Evolutionary conservation across 2,113 vertebrate genomes (phyloP).

Genomic region (Tympanuchus pallidicinctus): DNA sequence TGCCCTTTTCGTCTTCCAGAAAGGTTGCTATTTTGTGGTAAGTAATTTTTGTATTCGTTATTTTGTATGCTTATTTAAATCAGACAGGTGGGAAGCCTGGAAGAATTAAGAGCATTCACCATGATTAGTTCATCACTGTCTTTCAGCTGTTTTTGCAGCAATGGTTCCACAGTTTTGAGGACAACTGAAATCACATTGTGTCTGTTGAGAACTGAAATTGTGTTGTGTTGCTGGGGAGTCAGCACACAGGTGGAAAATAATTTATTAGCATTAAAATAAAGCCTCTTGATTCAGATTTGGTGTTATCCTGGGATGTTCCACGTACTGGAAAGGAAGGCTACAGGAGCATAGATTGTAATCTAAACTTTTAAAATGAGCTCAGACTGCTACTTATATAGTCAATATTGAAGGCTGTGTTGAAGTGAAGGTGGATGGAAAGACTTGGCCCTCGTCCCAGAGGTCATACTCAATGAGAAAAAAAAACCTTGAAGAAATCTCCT

Average conservation of each 20-base stretch:
- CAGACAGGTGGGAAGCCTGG: background rate
- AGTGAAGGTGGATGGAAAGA: background rate
- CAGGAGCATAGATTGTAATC: background rate
- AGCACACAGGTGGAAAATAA: rapidly evolving
- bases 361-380: background rate
- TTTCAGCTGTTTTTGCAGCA: background rate
- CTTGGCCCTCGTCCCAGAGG: background rate
- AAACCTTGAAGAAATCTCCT: background rate
- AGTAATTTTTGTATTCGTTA: background rate
- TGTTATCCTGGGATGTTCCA: background rate
- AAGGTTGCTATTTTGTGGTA: background rate
- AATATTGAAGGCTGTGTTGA: background rate
- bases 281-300: background rate
- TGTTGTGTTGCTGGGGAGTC: rapidly evolving
- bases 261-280: background rate
- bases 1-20: background rate
- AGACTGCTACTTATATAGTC: background rate
- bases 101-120: background rate
- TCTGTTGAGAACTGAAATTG: background rate
- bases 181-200: background rate
- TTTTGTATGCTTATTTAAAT: background rate
- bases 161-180: background rate
- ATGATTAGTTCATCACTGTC: background rate
- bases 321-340: background rate
- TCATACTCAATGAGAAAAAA: background rate